Evolutionary conservation across 1,140 invertebrate species (phyloP), one percentile per base, ranked within the genome.

Genomic region (Nymphalis io): DNA sequence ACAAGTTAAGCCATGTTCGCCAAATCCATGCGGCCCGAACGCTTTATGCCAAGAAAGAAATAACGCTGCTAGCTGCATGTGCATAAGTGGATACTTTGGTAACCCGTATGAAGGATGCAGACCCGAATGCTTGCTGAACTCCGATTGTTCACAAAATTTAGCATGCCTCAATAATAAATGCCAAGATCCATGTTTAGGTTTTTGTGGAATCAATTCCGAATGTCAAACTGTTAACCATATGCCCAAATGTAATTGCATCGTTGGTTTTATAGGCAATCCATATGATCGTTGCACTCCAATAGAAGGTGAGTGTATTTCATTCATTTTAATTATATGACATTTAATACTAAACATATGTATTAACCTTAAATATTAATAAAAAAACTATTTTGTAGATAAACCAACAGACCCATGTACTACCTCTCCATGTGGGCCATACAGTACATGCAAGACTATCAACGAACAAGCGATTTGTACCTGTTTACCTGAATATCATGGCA

Each of bases 81-180:
- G 96, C 81, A 75, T 94, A 6, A 91, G 91, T 16, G 94, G 95
- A 60, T 96, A 94, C 79, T 93, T 94, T 65, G 95, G 95, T 11
- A 95, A 96, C 85, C 96, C 96, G 48, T 96, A 96, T 77, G 94
- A 95, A 77, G 93, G 94, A 15, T 96, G 95, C 75, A 92, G 95
- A 70, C 95, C 95, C 2, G 95, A 96, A 91, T 96, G 96, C 86
- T 85, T 95, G 1, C 79, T 95, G 0, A 95, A 95, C 84, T 94
- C 94, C 0, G 95, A 96, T 77, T 96, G 96, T 81, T 82, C 94
- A 27, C 92, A 94, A 46, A 94, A 94, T 79, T 92, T 92, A 66
- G 94, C 95, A 12, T 96, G 95, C 75, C 92, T 95, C 5, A 94
- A 95, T 72, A 94, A 94, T 60, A 96, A 95, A 89, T 97, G 96